Conservation (phyloP, 2,113 vertebrate genomes). For the Ailurus styani region DNA sequence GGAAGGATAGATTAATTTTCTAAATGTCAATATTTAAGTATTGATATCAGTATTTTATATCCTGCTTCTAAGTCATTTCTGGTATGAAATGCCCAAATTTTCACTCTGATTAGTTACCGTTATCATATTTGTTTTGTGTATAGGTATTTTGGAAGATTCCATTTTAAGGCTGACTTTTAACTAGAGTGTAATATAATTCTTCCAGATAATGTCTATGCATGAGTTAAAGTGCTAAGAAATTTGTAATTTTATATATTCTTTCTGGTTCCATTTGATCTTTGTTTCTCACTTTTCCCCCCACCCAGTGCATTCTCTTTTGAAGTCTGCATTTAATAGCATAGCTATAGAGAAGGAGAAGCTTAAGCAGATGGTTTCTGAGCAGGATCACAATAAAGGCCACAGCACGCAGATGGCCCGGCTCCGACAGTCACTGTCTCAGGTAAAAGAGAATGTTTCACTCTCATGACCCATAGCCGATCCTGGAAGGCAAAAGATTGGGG, state of each 20-base stretch:
- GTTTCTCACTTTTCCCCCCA: slow-evolving; percentile 20
- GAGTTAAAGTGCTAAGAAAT: neutral
- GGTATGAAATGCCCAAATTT: neutral
- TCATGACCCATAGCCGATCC: neutral
- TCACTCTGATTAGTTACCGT: neutral
- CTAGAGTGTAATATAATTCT: neutral
- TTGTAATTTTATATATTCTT: neutral
- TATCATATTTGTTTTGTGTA: neutral
- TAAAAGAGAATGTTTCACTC: slow-evolving; percentile 71
- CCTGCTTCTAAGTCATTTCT: neutral
- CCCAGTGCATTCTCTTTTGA: slow-evolving; percentile 96
- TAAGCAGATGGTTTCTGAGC: slow-evolving; percentile 94
- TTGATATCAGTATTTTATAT: neutral
- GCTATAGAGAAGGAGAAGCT: slow-evolving; percentile 99
- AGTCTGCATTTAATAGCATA: slow-evolving; percentile 98
- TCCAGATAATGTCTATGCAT: neutral
- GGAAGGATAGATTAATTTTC: slow-evolving; percentile 18
- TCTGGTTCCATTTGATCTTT: neutral
- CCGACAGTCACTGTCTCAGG: slow-evolving; percentile 97
- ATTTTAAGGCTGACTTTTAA: neutral
- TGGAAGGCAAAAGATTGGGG: neutral
- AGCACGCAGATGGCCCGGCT: slow-evolving; percentile 91
- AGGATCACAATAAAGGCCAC: slow-evolving; percentile 89
- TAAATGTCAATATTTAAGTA: slow-evolving; percentile 26
- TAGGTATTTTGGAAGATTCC: neutral